Percentiles rank a stretch among this genome's conserved stretches.
Conservation (phyloP, 1,140 invertebrate species). For the Papilio helenus region DNA sequence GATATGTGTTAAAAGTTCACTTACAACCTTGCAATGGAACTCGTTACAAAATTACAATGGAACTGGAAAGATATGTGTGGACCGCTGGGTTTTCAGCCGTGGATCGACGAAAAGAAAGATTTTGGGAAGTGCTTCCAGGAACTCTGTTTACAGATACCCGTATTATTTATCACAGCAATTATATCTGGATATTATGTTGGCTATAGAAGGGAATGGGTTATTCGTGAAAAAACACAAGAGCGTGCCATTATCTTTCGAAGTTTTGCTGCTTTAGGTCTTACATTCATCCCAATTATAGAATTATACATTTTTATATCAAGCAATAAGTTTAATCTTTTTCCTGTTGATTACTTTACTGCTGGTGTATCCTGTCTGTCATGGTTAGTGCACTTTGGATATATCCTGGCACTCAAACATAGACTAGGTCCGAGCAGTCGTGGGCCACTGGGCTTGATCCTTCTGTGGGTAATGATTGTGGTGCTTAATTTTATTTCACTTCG, state of each 20-base stretch:
- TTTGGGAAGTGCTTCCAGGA: constrained; percentile 92
- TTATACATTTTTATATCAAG: constrained; percentile 84
- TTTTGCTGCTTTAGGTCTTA: constrained; percentile 84
- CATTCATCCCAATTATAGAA: constrained; percentile 86
- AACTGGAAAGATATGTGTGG: constrained; percentile 90
- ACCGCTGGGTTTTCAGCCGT: constrained; percentile 85
- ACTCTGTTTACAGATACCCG: constrained; percentile 88
- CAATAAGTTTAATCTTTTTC: constrained; percentile 73
- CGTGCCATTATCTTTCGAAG: constrained; percentile 85
- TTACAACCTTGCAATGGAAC: constrained; percentile 26
- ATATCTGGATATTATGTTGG: constrained; percentile 91
- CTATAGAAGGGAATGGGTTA: constrained; percentile 83
- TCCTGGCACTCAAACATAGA: constrained; percentile 86
- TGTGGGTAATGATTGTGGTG: constrained; percentile 86
- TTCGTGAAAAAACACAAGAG: constrained; percentile 84
- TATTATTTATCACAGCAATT: constrained; percentile 87
- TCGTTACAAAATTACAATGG: constrained; percentile 76
- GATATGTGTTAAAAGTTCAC: neutral
- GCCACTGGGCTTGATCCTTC: constrained; percentile 85
- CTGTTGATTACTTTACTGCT: constrained; percentile 88
- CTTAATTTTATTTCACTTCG: constrained; percentile 84
- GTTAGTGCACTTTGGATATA: constrained; percentile 90
- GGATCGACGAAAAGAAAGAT: constrained; percentile 87
- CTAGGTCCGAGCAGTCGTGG: constrained; percentile 88
- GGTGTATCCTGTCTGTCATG: constrained; percentile 88